phyloP scores from a whole-genome alignment of 2,888 invertebrate species.

The Yponomeuta plumbellus region DNA sequence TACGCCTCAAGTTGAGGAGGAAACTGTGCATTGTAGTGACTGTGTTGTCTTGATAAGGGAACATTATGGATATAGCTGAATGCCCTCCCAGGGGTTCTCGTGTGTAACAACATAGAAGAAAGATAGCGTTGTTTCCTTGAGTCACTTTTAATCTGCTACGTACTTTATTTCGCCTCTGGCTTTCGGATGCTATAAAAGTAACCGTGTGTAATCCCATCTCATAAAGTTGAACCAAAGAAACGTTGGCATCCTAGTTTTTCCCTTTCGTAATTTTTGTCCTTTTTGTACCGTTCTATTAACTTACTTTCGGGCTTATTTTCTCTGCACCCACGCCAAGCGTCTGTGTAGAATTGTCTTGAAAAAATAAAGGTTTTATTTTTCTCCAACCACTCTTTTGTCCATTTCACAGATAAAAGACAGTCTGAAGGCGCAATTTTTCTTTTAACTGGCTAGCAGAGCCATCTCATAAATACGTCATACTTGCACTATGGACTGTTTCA shows the following conservation, averaged over 20 bases:
- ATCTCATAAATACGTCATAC: too few relatives aligned
- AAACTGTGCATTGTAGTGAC: conserved; percentile 30
- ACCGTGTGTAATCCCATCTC: conserved; percentile 18
- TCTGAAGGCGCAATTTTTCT: too few relatives aligned
- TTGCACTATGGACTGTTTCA: too few relatives aligned
- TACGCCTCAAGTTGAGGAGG: conserved; percentile 18
- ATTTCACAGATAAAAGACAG: too few relatives aligned
- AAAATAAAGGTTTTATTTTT: too few relatives aligned
- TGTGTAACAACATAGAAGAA: conserved; percentile 45
- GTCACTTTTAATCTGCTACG: conserved; percentile 51
- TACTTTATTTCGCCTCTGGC: conserved; percentile 40
- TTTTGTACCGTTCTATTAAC: too few relatives aligned
- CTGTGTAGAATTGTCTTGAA: too few relatives aligned
- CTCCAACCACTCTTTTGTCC: too few relatives aligned
- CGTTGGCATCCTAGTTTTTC: neutral
- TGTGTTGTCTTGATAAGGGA: conserved; percentile 60
- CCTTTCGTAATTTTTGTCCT: neutral
- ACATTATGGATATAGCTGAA: conserved; percentile 54
- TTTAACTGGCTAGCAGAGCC: too few relatives aligned
- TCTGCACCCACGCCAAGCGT: too few relatives aligned
- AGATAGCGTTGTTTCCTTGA: conserved; percentile 37
- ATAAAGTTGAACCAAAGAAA: conserved; percentile 10
- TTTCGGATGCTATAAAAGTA: conserved; percentile 22
- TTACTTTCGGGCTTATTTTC: too few relatives aligned
- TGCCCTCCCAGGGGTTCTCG: conserved; percentile 45